phyloP scores from a whole-genome alignment of 1,140 invertebrate species.

The Drosophila pallidifrons region DNA sequence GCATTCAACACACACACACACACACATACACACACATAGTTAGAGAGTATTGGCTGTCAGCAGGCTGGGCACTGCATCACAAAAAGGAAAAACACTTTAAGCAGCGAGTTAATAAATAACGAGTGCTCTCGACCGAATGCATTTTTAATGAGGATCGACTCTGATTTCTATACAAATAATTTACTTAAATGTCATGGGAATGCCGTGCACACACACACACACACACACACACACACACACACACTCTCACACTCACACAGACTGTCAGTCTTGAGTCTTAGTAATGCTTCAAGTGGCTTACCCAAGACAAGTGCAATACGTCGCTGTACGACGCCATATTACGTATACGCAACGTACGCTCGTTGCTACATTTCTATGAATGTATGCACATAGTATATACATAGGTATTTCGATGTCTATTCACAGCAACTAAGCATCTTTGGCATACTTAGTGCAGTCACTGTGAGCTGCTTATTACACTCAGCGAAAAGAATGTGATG shows the following conservation, averaged over 20 bases:
- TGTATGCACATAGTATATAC: not conserved
- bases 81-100: conserved; percentile 1
- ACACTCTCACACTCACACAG: no score
- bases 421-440: conserved; percentile 35
- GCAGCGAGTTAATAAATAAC: conserved; percentile 18
- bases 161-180: conserved; percentile 3
- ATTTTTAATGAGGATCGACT: conserved; percentile 11
- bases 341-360: conserved; percentile 12
- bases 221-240: no score
- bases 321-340: not conserved
- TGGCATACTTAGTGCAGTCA: conserved; percentile 36
- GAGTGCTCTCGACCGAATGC: conserved; percentile 8
- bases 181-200: not conserved
- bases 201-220: no score
- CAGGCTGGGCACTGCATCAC: conserved; percentile 35
- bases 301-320: not conserved
- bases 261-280: not conserved
- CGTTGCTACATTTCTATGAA: no score
- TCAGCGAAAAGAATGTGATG: conserved; percentile 3
- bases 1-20: conserved; percentile 18
- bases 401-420: conserved; percentile 22
- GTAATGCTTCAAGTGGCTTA: not conserved
- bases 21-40: conserved; percentile 18
- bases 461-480: conserved; percentile 36
- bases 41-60: conserved; percentile 46